Base-by-base conservation (phyloP, 2,797 vertebrate genomes). In the Danio albolineatus region DNA sequence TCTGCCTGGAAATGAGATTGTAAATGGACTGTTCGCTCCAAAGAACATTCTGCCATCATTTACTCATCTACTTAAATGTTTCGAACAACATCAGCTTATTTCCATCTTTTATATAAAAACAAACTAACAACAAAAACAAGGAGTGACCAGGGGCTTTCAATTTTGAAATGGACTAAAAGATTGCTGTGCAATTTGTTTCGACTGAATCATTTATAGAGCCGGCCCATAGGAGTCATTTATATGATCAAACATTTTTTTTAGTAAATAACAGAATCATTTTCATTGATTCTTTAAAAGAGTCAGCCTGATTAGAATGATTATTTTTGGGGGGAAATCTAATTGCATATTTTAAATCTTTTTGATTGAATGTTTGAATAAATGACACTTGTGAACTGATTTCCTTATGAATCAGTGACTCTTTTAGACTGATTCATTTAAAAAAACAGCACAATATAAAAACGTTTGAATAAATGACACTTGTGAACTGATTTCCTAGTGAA, bases 171-270 rank as follows among this genome's bases (percentile, higher is more conserved):
- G 57, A 41, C 21, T 8, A 41, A 62, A 54, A 69, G 28, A 9
- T 49, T 14, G 10, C 28, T 5, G 38, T 17, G 0, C 4, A 38
- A 16, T 10, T 38, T 51, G 28, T 38, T 46, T 14, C 5, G 2
- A 48, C 16, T n/a, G 4, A 69, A 21, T 36, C 66, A 49, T 67
- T 49, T 9, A 16, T 46, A 28, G 64, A 69, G 10, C 21, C 46
- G 13, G 28, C 16, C 38, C 36, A 39, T 41, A 39, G n/a, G 59
- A 70, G 6, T 39, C 10, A 51, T 54, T 70, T 39, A 9, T 54
- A 17, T 69, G 36, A 67, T 38, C 7, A 51, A 53, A 53, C 14
- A n/a, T 70, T 53, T 46, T n/a, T 38, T 8, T 69, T 28, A 66
- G 28, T 28, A 49, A 53, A 39, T 53, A 9, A 39, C 46, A 53